A percentile compares a stretch with the other conserved stretches of the same genome.
These are phyloP conservation scores for Tetramorium simillimum DNA, from an alignment of 1,140 invertebrate genomes.

Conservation along the genomic window DNA sequence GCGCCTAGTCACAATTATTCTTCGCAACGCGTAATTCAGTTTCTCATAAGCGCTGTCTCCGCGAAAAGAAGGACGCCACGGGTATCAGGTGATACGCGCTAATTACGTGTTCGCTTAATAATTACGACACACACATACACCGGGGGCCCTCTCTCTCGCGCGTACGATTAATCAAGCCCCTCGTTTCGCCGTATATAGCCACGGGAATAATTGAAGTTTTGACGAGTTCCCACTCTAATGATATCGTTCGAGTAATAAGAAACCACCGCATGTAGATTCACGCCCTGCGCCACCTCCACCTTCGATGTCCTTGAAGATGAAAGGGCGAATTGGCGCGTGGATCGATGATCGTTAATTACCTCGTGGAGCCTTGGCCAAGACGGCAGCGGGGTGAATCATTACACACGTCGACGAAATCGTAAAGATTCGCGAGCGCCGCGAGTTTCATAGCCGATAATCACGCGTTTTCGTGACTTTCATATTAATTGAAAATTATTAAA, in stretches of 20 bases:
- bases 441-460: not conserved
- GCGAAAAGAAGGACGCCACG: conserved; percentile 2
- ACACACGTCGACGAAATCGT: not conserved
- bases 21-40: conserved; percentile 61
- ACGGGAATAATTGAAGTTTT: conserved; percentile 66
- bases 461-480: not conserved
- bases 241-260: conserved; percentile 66
- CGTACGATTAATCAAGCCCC: conserved; percentile 65
- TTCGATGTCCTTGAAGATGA: conserved; percentile 37
- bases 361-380: not conserved
- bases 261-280: conserved; percentile 9
- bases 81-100: conserved; percentile 63
- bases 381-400: conserved; percentile 8
- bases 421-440: not conserved
- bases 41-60: conserved; percentile 55
- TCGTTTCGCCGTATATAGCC: conserved; percentile 61
- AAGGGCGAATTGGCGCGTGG: conserved; percentile 39
- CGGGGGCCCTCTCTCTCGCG: not conserved
- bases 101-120: conserved; percentile 69
- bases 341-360: conserved; percentile 56
- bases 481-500: not conserved
- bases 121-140: conserved; percentile 41
- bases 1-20: conserved; percentile 12
- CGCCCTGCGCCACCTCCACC: conserved; percentile 8
- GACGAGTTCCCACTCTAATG: conserved; percentile 65